phyloP scores from a whole-genome alignment of 2,888 invertebrate species.

The Limnephilus rhombicus region DNA sequence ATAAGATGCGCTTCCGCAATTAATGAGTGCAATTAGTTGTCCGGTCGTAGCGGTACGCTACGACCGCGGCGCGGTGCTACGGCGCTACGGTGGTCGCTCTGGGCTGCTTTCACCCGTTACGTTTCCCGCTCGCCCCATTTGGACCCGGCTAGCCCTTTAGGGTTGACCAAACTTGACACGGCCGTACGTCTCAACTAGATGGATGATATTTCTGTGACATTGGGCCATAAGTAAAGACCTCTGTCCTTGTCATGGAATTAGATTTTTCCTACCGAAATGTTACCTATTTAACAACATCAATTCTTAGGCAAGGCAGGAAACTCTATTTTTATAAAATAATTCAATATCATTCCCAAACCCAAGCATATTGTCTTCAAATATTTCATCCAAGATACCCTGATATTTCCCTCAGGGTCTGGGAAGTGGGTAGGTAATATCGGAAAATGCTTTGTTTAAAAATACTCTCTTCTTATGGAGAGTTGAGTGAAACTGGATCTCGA shows the following conservation, averaged over 20 bases:
- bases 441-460: not conserved
- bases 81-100: not conserved
- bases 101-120: not conserved
- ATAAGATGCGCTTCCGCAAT: constrained; percentile 64
- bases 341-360: not conserved
- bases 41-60: not conserved
- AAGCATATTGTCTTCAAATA: not conserved
- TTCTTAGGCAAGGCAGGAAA: not conserved
- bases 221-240: not conserved
- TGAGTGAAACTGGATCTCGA: not conserved
- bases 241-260: not conserved
- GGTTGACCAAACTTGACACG: constrained; percentile 10
- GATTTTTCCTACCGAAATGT: not conserved
- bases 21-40: constrained; percentile 63
- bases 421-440: not conserved
- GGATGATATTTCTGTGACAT: constrained; percentile 11
- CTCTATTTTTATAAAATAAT: not conserved
- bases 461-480: not conserved
- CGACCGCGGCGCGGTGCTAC: constrained; percentile 12
- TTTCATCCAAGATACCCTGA: not conserved
- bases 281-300: not conserved
- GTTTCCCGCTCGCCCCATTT: not conserved
- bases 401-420: not conserved
- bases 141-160: not conserved
- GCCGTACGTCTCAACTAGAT: not conserved